A percentile compares a stretch with the other conserved stretches of the same genome.
These are phyloP conservation scores for Macroglossus sobrinus DNA, from an alignment of 2,113 vertebrate species.

Conservation along the genomic window DNA sequence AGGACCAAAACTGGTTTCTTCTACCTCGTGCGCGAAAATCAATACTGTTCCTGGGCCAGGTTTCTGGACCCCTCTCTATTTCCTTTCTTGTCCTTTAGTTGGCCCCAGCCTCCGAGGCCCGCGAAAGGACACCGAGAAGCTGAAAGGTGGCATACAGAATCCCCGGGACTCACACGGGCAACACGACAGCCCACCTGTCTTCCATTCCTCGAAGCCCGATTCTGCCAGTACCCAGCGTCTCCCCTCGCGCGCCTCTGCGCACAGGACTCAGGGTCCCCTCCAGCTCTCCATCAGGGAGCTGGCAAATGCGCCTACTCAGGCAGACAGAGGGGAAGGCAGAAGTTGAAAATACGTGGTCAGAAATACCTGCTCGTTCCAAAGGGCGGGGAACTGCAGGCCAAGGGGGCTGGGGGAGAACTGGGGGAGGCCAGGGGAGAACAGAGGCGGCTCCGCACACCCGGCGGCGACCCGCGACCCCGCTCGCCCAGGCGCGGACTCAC, in stretches of 20 bases:
- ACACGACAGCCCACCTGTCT: not conserved
- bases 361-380: not conserved
- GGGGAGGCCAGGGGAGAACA: not conserved
- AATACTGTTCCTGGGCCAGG: not conserved
- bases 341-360: not conserved
- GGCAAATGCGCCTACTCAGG: not conserved
- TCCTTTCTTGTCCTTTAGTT: not conserved
- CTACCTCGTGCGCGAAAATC: not conserved
- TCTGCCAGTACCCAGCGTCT: not conserved
- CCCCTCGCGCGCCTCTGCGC: not conserved
- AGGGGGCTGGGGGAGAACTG: fast-evolving
- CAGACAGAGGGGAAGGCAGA: not conserved
- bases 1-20: not conserved
- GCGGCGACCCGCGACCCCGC: not conserved
- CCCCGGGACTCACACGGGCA: not conserved
- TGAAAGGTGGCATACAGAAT: too few relatives aligned
- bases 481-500: not conserved
- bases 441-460: not conserved
- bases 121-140: not conserved
- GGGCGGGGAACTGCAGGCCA: not conserved
- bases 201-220: not conserved
- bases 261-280: not conserved
- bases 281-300: not conserved
- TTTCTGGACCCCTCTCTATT: not conserved
- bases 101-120: not conserved